Percentiles rank a stretch among this genome's conserved stretches.
Evolutionary conservation across 2,888 invertebrate species (phyloP).

Genomic region (Allacma fusca): DNA sequence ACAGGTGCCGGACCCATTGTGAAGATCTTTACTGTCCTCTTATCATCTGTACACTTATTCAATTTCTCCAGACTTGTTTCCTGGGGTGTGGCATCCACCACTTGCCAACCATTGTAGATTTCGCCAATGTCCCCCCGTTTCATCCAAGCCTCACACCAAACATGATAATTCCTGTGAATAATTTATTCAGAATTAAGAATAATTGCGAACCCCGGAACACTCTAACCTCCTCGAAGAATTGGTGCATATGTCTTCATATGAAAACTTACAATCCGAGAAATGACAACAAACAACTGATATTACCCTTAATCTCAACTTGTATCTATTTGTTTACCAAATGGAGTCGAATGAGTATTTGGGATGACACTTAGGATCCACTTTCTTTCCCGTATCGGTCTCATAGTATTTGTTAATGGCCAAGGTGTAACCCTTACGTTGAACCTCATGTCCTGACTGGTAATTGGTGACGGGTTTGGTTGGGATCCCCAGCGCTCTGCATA

Average conservation of each 20-base stretch:
- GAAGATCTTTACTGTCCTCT: conserved; percentile 74
- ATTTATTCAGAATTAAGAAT: conserved; percentile 70
- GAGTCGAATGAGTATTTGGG: no score
- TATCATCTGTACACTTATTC: conserved; percentile 87
- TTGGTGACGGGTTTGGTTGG: conserved; percentile 88
- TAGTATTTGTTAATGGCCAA: conserved; percentile 90
- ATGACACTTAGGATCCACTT: no score
- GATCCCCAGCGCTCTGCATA: conserved; percentile 87
- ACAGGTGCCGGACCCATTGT: conserved; percentile 90
- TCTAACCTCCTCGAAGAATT: no score
- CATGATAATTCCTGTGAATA: conserved; percentile 98
- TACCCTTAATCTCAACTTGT: no score
- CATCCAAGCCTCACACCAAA: conserved; percentile 98
- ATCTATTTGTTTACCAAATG: no score
- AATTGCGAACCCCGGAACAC: conserved; percentile 81
- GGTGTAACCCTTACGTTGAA: conserved; percentile 83
- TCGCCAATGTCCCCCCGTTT: conserved; percentile 78
- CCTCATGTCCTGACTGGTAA: conserved; percentile 93
- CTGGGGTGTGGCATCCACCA: conserved; percentile 90
- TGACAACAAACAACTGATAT: no score
- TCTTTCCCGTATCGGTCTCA: conserved; percentile 75
- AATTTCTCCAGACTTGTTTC: conserved; percentile 85
- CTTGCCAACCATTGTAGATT: conserved; percentile 89
- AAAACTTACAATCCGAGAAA: no score
- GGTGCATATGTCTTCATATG: no score